Evolutionary conservation across 2,888 invertebrate genomes (phyloP), one percentile per base, ranked within the genome.

Genomic region (Chaetogeoica ovagalla): DNA sequence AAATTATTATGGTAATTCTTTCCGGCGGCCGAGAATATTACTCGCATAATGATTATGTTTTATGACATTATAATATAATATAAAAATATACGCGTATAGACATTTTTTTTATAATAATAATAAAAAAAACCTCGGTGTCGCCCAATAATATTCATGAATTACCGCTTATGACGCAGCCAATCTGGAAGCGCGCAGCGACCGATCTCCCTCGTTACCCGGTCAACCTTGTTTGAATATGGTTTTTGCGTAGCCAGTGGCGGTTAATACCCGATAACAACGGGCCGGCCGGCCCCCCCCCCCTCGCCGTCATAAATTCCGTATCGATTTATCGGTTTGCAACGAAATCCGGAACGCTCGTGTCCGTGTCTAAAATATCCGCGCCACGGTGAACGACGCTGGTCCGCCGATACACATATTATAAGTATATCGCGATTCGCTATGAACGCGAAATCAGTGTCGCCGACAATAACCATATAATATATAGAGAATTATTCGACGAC

Each of bases 1-100:
- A 60, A 69, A 76, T 76, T 69, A 76, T 76, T 69, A 76, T 76
- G 76, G 76, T 76, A 76, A 76, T 76, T 59, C 17, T 63, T 57
- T 59, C 17, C 15, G 11, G 4, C 21, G 13, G 23, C n/a, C 59
- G 9, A 60, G 48, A 68, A 76, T 69, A 76, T 76, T 69, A 52
- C 48, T 37, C 11, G 68, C 39, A 66, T 76, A 76, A 76, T 60
- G 60, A 76, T 76, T 21, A 60, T 60, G 48, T 68, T 76, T 76
- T 76, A 76, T 43, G 66, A 68, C 59, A 43, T 9, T 23, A 63
- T 63, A 63, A 62, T 62, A 62, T 48, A 62, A 0, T 11, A 65
- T 62, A 62, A 5, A 15, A 13, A 48, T 48, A 63, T 48, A 48
- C 30, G 23, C 48, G 19, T 48, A 48, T 30, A 30, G 30, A 30